phyloP scores from a whole-genome alignment of 2,797 vertebrate species.

The Phalloptychus januarius region DNA sequence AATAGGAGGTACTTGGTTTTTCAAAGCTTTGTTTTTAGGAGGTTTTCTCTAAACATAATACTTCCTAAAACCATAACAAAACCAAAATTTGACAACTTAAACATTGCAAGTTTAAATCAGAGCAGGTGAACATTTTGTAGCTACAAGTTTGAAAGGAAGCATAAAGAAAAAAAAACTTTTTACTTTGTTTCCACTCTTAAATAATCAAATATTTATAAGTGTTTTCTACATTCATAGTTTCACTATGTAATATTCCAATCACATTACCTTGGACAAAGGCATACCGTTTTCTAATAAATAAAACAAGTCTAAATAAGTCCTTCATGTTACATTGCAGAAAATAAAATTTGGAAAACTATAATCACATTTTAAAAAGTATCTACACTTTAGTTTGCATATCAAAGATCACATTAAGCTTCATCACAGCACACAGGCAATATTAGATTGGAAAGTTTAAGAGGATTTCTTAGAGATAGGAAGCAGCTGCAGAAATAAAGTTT shows the following conservation, averaged over 20 bases:
- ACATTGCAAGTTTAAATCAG: conserved; percentile 35
- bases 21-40: conserved; percentile 37
- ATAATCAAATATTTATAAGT: conserved; percentile 12
- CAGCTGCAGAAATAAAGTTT: conserved; percentile 13
- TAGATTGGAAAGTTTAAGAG: conserved; percentile 19
- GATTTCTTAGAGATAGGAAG: conserved; percentile 5
- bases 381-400: conserved; percentile 22
- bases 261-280: background rate
- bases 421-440: conserved; percentile 15
- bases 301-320: conserved; percentile 14
- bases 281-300: conserved; percentile 5
- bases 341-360: conserved; percentile 6
- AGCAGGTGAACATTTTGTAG: conserved; percentile 2
- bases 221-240: conserved; percentile 43
- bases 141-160: conserved; percentile 6
- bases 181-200: background rate
- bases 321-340: conserved; percentile 43
- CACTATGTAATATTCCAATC: conserved; percentile 4
- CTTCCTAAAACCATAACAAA: background rate
- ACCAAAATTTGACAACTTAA: conserved; percentile 20
- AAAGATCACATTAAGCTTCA: conserved; percentile 21
- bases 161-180: background rate
- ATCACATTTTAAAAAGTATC: conserved; percentile 15
- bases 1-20: conserved; percentile 56
- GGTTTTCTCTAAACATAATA: conserved; percentile 6